These are phyloP conservation scores for Burhinus bistriatus DNA, from an alignment of 2,113 vertebrate species.

Conservation along the genomic window DNA sequence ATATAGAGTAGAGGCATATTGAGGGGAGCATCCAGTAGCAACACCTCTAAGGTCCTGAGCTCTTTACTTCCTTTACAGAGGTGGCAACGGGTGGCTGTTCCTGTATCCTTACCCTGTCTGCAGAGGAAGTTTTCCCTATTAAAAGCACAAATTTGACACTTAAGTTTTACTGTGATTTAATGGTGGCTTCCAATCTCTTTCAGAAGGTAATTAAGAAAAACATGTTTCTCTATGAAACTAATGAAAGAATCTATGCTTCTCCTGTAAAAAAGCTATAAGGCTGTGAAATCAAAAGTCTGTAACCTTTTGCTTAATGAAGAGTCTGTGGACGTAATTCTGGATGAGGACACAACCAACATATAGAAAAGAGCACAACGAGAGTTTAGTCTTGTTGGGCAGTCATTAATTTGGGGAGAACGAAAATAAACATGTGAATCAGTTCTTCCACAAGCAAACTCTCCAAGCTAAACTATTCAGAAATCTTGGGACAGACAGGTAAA, in stretches of 20 bases:
- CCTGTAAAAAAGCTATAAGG: not conserved
- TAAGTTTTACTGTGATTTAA: not conserved
- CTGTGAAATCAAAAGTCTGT: not conserved
- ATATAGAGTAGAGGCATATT: not conserved
- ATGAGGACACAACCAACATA: not conserved
- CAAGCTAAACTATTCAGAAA: not conserved
- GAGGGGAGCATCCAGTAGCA: not conserved
- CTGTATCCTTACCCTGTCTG: not conserved
- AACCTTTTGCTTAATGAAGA: not conserved
- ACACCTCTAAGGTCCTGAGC: not conserved
- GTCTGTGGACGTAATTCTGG: not conserved
- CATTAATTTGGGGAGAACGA: not conserved
- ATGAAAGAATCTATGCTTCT: not conserved
- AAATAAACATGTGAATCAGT: not conserved
- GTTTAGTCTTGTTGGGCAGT: not conserved
- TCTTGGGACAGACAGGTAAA: not conserved
- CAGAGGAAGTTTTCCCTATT: not conserved
- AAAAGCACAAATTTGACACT: not conserved
- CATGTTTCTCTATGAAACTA: not conserved
- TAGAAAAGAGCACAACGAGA: not conserved
- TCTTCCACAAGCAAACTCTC: not conserved
- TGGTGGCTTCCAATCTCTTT: not conserved
- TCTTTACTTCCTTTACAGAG: not conserved
- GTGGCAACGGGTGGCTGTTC: not conserved
- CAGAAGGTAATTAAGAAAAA: not conserved